Evolutionary conservation across 2,113 vertebrate species (phyloP), one percentile per base, ranked within the genome.

Genomic region (Melanostigma gelatinosum): DNA sequence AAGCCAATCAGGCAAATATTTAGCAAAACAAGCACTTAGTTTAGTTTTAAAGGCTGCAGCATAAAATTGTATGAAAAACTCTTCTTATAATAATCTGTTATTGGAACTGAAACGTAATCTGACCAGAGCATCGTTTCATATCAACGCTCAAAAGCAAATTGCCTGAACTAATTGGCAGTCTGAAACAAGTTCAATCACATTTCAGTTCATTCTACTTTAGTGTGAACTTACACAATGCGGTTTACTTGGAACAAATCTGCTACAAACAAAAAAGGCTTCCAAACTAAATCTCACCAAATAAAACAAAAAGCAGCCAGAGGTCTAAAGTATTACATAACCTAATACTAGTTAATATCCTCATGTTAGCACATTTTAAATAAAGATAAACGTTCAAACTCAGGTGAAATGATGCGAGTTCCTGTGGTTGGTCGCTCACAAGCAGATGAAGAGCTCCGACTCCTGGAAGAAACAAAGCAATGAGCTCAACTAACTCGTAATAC

Each of bases 401-500:
- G 0, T 27, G 64, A 72, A 46, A 46, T 4, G 36, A 55, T 0
- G 12, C 12, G 9, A 44, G 15, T 68, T 48, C 65, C 4, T 73
- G 74, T 15, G 76, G 63, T 48, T 3, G 9, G 6, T 34, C 34
- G 34, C 16, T 91, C 86, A 92, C 29, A 93, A 38, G 63, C 93
- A 93, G 88, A 95, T 94, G 79, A 77, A 93, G 46, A 94, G 92
- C 85, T 94, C 92, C 44, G 91, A 67, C 60, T 91, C 87, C 90
- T 92, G 75, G 3, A 85, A 63, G 44, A 68, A 8, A 46, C 1
- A 61, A 0, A 80, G 7, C 10, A 65, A 50, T n/a, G 10, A 27
- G 5, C 6, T n/a, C 22, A 18, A 60, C 1, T 9, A 46, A 32
- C 20, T 12, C 8, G 0, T 10, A 48, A 38, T 48, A 32, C n/a